Conservation (phyloP, 2,113 vertebrate species). For the Echinops telfairi region DNA sequence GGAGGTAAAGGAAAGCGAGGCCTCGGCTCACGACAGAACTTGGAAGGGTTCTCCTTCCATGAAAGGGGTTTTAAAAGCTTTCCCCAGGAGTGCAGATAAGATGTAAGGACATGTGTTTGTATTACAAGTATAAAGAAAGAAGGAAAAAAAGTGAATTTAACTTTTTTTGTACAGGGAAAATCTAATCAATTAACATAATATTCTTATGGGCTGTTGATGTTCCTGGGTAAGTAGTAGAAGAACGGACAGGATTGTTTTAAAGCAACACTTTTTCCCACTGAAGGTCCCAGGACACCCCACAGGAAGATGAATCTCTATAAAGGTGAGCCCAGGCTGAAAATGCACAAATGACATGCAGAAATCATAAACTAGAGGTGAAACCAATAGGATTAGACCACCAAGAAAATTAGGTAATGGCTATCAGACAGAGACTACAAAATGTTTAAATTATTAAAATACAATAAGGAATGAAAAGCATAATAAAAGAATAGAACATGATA, state of each 20-base stretch:
- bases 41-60: neutral
- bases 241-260: neutral
- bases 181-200: neutral
- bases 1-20: no score
- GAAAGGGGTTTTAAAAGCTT: no score
- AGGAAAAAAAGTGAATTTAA: neutral
- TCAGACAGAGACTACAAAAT: neutral
- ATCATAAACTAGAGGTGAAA: no score
- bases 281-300: neutral
- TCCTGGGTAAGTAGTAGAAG: neutral
- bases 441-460: conserved; percentile 1
- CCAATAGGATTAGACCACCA: neutral
- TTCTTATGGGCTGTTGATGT: conserved; percentile 4
- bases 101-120: neutral
- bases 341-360: neutral
- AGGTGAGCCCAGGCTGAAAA: conserved; percentile 20
- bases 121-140: neutral
- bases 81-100: neutral
- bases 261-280: neutral
- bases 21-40: no score
- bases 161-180: neutral
- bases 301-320: neutral
- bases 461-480: neutral
- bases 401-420: neutral
- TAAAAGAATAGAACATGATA: neutral